Evolutionary conservation across 2,113 vertebrate species (phyloP).

Genomic region (Percopsis transmontana): DNA sequence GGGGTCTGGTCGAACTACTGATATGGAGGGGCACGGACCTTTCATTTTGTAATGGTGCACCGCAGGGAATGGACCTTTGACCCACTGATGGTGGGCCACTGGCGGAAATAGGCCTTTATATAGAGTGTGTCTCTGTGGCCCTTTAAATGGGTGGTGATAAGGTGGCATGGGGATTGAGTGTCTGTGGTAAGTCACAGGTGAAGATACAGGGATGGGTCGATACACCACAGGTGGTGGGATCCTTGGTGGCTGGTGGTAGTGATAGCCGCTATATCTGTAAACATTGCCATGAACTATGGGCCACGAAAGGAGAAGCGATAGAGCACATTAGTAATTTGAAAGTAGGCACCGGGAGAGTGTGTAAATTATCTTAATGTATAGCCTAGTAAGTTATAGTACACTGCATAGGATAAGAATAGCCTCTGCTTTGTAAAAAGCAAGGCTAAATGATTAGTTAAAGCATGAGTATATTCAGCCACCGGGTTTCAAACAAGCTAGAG

Average conservation of each 20-base stretch:
- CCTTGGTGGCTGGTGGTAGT: slow-evolving; percentile 67
- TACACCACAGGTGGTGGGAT: slow-evolving; percentile 61
- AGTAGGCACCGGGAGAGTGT: slow-evolving; percentile 40
- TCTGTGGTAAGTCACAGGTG: slow-evolving; percentile 65
- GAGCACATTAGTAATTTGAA: slow-evolving; percentile 66
- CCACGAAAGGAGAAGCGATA: slow-evolving; percentile 71
- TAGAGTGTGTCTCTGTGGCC: slow-evolving; percentile 46
- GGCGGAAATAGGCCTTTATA: slow-evolving; percentile 55
- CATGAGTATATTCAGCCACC: slow-evolving; percentile 34
- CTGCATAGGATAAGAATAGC: slow-evolving; percentile 16
- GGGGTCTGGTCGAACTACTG: slow-evolving; percentile 19
- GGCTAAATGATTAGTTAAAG: slow-evolving; percentile 58
- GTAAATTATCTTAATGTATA: slow-evolving; percentile 43
- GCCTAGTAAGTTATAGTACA: slow-evolving; percentile 17
- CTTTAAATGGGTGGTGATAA: slow-evolving; percentile 59
- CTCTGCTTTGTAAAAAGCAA: slow-evolving; percentile 21
- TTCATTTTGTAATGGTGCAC: slow-evolving; percentile 41
- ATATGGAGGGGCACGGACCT: slow-evolving; percentile 43
- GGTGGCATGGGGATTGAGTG: slow-evolving; percentile 42
- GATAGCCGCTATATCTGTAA: slow-evolving; percentile 78
- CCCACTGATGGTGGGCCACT: slow-evolving; percentile 39
- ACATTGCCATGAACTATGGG: slow-evolving; percentile 75
- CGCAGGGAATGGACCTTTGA: slow-evolving; percentile 30
- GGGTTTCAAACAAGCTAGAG: slow-evolving; percentile 48
- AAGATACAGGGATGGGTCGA: slow-evolving; percentile 57